Conservation (phyloP, 2,113 vertebrate species). For the Phyllostomus discolor region DNA sequence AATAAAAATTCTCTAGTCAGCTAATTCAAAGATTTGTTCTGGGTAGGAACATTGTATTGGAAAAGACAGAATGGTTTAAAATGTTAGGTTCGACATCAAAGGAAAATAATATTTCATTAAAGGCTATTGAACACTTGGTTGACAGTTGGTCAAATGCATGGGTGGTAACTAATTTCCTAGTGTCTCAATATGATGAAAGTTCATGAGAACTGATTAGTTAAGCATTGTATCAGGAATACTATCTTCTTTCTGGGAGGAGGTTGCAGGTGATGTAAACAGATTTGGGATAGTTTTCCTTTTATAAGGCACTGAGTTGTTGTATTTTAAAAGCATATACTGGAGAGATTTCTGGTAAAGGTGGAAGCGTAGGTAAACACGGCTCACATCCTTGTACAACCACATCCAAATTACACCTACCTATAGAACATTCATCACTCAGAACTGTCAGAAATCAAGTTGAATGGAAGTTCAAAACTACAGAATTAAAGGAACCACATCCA, state of each 20-base stretch:
- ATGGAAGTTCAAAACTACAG: too few relatives aligned
- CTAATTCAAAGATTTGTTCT: not conserved
- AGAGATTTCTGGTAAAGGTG: too few relatives aligned
- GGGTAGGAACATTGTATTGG: not conserved
- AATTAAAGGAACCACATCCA: too few relatives aligned
- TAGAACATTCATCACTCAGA: too few relatives aligned
- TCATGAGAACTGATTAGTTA: slow-evolving; percentile 5
- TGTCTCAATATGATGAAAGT: not conserved
- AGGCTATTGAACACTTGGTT: not conserved
- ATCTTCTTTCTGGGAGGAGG: not conserved
- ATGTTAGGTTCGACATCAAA: not conserved
- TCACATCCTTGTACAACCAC: too few relatives aligned
- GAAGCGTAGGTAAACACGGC: too few relatives aligned
- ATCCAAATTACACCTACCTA: too few relatives aligned
- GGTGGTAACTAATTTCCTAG: slow-evolving; percentile 11
- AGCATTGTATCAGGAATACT: slow-evolving; percentile 3
- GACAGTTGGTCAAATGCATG: not conserved
- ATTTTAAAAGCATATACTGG: not conserved
- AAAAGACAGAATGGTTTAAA: not conserved
- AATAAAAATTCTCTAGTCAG: not conserved
- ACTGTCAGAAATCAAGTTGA: too few relatives aligned
- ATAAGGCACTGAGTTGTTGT: not conserved
- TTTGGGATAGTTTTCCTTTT: not conserved
- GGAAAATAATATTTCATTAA: slow-evolving; percentile 5
- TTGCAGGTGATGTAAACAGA: not conserved